These are phyloP conservation scores for Sesia bembeciformis DNA, from an alignment of 2,888 invertebrate genomes.

Conservation along the genomic window DNA sequence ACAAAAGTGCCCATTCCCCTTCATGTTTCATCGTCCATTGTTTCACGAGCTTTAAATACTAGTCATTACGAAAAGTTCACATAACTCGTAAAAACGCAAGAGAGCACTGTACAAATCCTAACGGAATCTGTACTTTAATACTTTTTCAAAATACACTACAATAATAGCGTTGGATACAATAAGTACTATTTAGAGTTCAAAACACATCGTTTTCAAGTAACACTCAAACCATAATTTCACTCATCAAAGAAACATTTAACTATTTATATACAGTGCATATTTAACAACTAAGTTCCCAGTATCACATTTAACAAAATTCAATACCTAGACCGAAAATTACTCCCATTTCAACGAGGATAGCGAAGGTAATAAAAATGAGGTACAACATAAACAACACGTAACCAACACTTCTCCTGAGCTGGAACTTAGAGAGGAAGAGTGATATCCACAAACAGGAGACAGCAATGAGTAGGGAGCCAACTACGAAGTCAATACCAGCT, in stretches of 20 bases:
- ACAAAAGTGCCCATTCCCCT: too few species aligned
- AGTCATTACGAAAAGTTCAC: too few species aligned
- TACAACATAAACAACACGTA: slow-evolving; percentile 79
- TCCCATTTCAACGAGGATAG: slow-evolving; percentile 86
- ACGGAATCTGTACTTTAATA: too few species aligned
- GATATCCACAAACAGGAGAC: slow-evolving; percentile 80
- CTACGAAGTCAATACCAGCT: slow-evolving; percentile 86
- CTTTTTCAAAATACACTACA: too few species aligned
- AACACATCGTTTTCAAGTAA: not conserved
- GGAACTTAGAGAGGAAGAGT: slow-evolving; percentile 80
- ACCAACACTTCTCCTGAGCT: slow-evolving; percentile 81
- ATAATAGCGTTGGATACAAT: too few species aligned
- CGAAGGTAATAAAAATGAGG: slow-evolving; percentile 80
- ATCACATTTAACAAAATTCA: slow-evolving; percentile 10
- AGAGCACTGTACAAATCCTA: too few species aligned
- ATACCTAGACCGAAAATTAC: slow-evolving; percentile 68
- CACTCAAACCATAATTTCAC: not conserved
- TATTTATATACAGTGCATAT: not conserved
- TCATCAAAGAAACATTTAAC: too few species aligned
- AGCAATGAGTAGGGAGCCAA: slow-evolving; percentile 84
- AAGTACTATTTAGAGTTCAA: too few species aligned
- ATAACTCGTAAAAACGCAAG: too few species aligned
- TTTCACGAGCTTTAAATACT: too few species aligned
- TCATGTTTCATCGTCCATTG: too few species aligned
- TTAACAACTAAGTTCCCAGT: not conserved